phyloP scores from a whole-genome alignment of 2,888 invertebrate genomes.

The Rhamnusium bicolor region DNA sequence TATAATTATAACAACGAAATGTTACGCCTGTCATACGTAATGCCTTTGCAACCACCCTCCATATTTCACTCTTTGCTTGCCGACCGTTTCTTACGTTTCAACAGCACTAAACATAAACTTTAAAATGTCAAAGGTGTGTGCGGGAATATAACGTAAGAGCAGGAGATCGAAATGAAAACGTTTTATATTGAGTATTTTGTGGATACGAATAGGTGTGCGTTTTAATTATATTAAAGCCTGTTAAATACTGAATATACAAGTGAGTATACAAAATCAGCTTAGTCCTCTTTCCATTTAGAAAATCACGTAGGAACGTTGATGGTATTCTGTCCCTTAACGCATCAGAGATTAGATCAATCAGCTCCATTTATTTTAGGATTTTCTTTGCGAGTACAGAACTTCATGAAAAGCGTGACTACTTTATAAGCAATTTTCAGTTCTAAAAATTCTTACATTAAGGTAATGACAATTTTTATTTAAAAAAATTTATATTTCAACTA shows the following conservation, averaged over 20 bases:
- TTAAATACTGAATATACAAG: background rate
- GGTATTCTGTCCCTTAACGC: background rate
- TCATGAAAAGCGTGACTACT: background rate
- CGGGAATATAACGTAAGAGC: background rate
- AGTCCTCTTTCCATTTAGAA: background rate
- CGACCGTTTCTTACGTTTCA: background rate
- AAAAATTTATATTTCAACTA: too few species aligned
- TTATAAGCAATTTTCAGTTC: too few species aligned
- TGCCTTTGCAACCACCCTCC: slow-evolving; percentile 41
- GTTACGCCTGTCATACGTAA: slow-evolving; percentile 55
- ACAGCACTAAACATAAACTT: background rate
- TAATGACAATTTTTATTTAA: too few species aligned
- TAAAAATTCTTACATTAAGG: too few species aligned
- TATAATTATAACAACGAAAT: slow-evolving; percentile 57
- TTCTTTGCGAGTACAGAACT: background rate
- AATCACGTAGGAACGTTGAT: background rate
- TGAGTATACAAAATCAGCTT: background rate
- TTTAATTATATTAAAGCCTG: background rate
- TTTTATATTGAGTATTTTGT: background rate
- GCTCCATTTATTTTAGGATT: background rate
- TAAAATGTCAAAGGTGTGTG: slow-evolving; percentile 7
- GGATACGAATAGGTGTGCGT: background rate
- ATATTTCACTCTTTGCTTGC: slow-evolving; percentile 39
- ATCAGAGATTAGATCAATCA: background rate
- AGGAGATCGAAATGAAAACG: background rate